Conservation (phyloP, 2,888 invertebrate species). For the Drosophila infuscata region DNA sequence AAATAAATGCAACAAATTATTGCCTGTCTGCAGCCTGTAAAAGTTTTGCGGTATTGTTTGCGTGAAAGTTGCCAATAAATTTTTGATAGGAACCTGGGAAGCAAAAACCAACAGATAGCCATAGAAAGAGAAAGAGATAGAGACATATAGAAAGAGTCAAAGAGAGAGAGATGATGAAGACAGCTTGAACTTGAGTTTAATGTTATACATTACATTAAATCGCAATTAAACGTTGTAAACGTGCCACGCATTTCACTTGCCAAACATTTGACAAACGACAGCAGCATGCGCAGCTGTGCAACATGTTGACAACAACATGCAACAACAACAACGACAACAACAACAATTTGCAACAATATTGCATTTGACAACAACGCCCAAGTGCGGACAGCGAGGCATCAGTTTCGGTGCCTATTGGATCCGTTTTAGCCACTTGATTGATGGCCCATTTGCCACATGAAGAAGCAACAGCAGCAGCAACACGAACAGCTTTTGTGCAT, state of each 20-base stretch:
- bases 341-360: slow-evolving; percentile 6
- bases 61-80: slow-evolving; percentile 64
- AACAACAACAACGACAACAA: slow-evolving; percentile 5
- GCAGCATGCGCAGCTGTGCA: slow-evolving; percentile 46
- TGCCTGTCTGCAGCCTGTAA: slow-evolving; percentile 20
- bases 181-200: slow-evolving; percentile 41
- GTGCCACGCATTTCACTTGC: slow-evolving; percentile 65
- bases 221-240: slow-evolving; percentile 54
- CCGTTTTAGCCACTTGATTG: slow-evolving; percentile 63
- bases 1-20: slow-evolving; percentile 60
- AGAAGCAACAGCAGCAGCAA: slow-evolving; percentile 5
- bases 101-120: slow-evolving; percentile 2
- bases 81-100: slow-evolving; percentile 32
- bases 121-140: not conserved
- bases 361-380: slow-evolving; percentile 29
- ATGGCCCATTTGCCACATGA: slow-evolving; percentile 53
- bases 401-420: slow-evolving; percentile 37
- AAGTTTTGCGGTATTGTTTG: slow-evolving; percentile 50
- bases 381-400: slow-evolving; percentile 17
- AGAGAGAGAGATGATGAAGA: not conserved
- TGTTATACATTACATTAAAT: slow-evolving; percentile 68
- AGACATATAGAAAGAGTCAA: no score
- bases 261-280: slow-evolving; percentile 32
- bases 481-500: slow-evolving; percentile 53
- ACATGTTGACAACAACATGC: slow-evolving; percentile 55